phyloP scores from a whole-genome alignment of 2,888 invertebrate species.

The Mycalesis mineus region DNA sequence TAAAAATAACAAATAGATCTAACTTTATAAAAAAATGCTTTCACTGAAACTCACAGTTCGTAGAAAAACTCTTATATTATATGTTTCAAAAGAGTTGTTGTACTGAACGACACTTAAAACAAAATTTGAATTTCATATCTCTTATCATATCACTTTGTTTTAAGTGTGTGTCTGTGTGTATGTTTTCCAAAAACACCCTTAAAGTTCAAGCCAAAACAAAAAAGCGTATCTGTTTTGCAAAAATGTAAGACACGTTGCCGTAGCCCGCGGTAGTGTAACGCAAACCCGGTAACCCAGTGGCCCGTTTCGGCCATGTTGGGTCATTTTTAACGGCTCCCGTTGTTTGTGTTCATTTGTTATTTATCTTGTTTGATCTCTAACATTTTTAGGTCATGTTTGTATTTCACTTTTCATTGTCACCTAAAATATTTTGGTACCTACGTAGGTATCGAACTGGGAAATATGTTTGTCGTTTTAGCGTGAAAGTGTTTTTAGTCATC shows the following conservation, averaged over 20 bases:
- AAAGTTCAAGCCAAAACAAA: not conserved
- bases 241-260: not conserved
- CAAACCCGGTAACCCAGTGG: constrained; percentile 11
- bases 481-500: no score
- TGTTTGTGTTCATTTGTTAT: constrained; percentile 21
- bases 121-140: no score
- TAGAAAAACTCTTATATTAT: no score
- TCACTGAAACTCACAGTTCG: no score
- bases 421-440: not conserved
- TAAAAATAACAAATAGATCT: no score
- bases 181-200: no score
- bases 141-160: no score
- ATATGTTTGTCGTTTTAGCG: not conserved
- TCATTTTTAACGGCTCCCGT: constrained; percentile 16
- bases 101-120: no score
- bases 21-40: no score
- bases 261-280: not conserved
- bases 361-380: constrained; percentile 16
- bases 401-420: constrained; percentile 1
- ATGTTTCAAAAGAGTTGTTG: no score
- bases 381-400: constrained; percentile 20
- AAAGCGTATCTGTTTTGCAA: not conserved
- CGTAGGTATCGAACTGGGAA: no score
- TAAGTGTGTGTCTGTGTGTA: no score
- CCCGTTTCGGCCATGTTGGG: constrained; percentile 2